Conservation (phyloP, 2,797 vertebrate species). For the Sus cebifrons region DNA sequence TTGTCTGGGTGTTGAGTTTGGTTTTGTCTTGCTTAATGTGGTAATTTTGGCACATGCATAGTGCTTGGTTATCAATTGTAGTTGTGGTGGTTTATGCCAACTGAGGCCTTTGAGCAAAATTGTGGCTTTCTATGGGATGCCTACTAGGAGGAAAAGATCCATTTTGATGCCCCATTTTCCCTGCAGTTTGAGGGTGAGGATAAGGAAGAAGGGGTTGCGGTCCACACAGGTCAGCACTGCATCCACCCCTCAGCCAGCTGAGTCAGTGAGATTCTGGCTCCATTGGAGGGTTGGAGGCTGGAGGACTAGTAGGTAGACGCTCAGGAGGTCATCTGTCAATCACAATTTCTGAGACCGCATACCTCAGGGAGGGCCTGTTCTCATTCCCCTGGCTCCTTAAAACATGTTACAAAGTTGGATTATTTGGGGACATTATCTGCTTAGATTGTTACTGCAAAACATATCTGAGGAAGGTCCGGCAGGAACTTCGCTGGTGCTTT, state of each 20-base stretch:
- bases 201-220: neutral
- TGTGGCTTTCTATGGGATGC: neutral
- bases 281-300: neutral
- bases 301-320: neutral
- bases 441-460: slow-evolving; percentile 50
- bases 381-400: slow-evolving; percentile 36
- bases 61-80: neutral
- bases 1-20: neutral
- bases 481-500: slow-evolving; percentile 53
- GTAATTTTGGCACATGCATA: neutral
- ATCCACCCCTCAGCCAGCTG: neutral
- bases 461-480: slow-evolving; percentile 1
- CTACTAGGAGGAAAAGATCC: neutral
- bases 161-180: neutral
- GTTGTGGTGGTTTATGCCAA: rapidly evolving
- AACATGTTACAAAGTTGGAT: neutral
- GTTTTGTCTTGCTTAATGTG: slow-evolving; percentile 19
- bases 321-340: neutral
- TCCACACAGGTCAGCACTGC: neutral
- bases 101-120: neutral
- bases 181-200: neutral
- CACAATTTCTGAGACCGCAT: neutral
- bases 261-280: neutral
- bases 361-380: neutral
- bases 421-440: slow-evolving; percentile 47